Conservation (phyloP, 2,888 invertebrate genomes). For the Epinotia nisella region DNA sequence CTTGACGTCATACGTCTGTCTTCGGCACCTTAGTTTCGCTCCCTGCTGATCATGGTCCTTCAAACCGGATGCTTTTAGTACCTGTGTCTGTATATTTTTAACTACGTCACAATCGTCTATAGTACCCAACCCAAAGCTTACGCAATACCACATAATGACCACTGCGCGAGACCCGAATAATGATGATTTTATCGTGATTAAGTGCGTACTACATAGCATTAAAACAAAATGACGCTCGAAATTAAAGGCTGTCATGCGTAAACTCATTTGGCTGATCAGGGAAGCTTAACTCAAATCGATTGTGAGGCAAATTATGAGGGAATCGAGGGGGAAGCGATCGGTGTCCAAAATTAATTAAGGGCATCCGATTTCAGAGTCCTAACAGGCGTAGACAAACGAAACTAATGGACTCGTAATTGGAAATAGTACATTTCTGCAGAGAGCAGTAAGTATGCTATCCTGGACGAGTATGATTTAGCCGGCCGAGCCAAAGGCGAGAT, state of each 20-base stretch:
- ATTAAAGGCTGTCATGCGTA: slow-evolving; percentile 30
- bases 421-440: neutral
- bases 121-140: neutral
- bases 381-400: slow-evolving; percentile 20
- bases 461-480: no score
- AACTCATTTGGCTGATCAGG: slow-evolving; percentile 33
- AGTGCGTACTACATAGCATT: slow-evolving; percentile 1
- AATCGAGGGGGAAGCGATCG: slow-evolving; percentile 37
- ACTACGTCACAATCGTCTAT: no score
- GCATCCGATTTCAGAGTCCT: slow-evolving; percentile 28
- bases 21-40: no score
- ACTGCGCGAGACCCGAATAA: neutral
- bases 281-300: slow-evolving; percentile 47
- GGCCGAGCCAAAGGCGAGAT: no score
- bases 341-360: slow-evolving; percentile 53
- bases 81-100: no score
- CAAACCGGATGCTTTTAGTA: no score
- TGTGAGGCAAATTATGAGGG: slow-evolving; percentile 49
- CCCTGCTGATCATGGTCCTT: no score
- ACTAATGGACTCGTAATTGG: slow-evolving; percentile 4
- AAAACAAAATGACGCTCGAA: slow-evolving; percentile 27
- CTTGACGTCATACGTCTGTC: no score
- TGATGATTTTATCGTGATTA: neutral
- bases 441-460: no score
- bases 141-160: neutral